Conservation (phyloP, 2,888 invertebrate species). For the Eucera pruinosa region DNA sequence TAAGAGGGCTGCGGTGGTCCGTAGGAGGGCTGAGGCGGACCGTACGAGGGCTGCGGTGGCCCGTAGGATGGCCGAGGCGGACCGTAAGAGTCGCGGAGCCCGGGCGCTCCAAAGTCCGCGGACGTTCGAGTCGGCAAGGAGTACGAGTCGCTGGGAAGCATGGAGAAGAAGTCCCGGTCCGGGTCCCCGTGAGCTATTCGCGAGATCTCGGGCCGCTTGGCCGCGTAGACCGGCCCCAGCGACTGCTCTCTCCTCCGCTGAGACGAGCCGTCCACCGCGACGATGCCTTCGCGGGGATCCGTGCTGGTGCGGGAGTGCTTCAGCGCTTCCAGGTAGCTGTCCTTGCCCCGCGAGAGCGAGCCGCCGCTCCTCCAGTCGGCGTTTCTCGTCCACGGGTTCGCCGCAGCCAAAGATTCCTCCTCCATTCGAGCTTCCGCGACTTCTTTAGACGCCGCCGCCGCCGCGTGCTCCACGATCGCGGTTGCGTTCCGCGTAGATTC, state of each 20-base stretch:
- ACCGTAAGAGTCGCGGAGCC: constrained; percentile 69
- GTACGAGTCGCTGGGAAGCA: constrained; percentile 67
- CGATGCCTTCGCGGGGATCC: constrained; percentile 73
- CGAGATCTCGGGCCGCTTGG: constrained; percentile 17
- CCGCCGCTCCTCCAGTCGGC: constrained; percentile 46
- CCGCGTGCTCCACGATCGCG: background rate
- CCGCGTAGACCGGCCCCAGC: constrained; percentile 75
- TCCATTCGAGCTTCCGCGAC: background rate
- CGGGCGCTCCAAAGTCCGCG: constrained; percentile 34
- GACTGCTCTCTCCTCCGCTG: constrained; percentile 70
- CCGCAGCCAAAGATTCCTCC: background rate
- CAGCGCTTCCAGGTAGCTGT: constrained; percentile 89
- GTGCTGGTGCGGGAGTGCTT: constrained; percentile 86
- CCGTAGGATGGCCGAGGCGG: constrained; percentile 65
- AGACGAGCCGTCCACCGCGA: constrained; percentile 44
- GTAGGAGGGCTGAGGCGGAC: constrained; percentile 67
- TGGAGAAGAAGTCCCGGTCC: constrained; percentile 22
- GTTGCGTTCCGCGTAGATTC: background rate
- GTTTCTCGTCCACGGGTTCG: background rate
- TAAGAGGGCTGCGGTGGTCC: constrained; percentile 25
- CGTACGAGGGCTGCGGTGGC: constrained; percentile 69
- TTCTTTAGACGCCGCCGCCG: too few species aligned
- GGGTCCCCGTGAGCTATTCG: background rate
- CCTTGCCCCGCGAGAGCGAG: constrained; percentile 73
- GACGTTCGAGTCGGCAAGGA: constrained; percentile 66